Percentiles rank a stretch among this genome's conserved stretches.
These are phyloP conservation scores for Tethea ocularis DNA, from an alignment of 2,888 invertebrate genomes.

Conservation along the genomic window DNA sequence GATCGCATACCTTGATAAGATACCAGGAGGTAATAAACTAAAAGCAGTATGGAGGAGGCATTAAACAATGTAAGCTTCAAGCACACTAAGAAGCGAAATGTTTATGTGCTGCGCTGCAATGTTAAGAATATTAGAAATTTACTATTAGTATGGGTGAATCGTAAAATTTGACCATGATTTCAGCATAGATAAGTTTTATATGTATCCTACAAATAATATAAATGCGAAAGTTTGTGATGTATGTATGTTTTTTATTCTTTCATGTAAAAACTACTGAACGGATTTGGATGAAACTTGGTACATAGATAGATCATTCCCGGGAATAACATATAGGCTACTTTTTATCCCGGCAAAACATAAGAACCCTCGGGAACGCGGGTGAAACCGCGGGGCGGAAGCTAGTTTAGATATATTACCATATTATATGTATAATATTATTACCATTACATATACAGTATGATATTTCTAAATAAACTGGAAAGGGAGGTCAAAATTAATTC, in stretches of 20 bases:
- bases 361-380: too few relatives aligned
- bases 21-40: conserved; percentile 45
- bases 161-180: background rate
- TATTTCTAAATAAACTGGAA: background rate
- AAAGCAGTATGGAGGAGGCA: conserved; percentile 50
- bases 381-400: too few relatives aligned
- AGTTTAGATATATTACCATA: background rate
- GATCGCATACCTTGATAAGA: conserved; percentile 63
- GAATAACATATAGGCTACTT: too few relatives aligned
- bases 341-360: too few relatives aligned
- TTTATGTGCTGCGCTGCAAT: background rate
- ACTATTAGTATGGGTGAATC: background rate
- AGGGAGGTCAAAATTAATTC: too few relatives aligned
- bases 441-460: background rate
- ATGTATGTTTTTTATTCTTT: too few relatives aligned
- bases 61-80: conserved; percentile 19
- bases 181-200: background rate
- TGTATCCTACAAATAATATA: too few relatives aligned
- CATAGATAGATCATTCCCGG: too few relatives aligned
- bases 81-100: background rate
- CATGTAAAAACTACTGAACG: too few relatives aligned
- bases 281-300: too few relatives aligned
- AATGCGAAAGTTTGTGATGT: too few relatives aligned
- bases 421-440: background rate
- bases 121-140: background rate